Percentiles rank a stretch among this genome's conserved stretches.
Evolutionary conservation across 2,888 invertebrate species (phyloP).

Genomic region (Macaria liturata): DNA sequence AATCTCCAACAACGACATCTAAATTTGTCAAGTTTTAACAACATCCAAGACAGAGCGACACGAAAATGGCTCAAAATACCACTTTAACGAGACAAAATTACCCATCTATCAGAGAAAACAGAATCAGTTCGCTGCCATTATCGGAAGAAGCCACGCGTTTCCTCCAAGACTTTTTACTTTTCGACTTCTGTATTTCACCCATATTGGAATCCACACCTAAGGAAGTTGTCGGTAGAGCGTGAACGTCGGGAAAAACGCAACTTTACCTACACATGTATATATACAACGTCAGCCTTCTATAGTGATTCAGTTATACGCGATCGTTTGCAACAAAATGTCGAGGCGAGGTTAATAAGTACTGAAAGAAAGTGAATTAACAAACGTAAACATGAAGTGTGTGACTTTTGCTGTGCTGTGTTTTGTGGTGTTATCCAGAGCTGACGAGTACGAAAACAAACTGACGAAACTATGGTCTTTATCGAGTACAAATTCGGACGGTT

Average conservation of each 20-base stretch:
- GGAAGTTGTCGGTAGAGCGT: constrained; percentile 71
- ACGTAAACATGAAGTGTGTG: constrained; percentile 53
- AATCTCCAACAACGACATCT: too few species aligned
- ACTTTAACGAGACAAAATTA: constrained; percentile 62
- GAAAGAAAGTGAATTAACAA: constrained; percentile 61
- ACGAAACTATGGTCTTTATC: constrained; percentile 66
- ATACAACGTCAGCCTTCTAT: constrained; percentile 70
- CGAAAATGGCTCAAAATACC: constrained; percentile 51
- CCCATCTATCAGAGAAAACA: constrained; percentile 54
- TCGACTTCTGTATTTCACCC: constrained; percentile 52
- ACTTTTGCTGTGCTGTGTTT: constrained; percentile 61
- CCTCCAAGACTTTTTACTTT: constrained; percentile 59
- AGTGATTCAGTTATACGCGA: constrained; percentile 79
- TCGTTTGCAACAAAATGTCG: constrained; percentile 75
- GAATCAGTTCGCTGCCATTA: constrained; percentile 55
- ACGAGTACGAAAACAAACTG: constrained; percentile 60
- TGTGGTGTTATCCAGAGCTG: constrained; percentile 48
- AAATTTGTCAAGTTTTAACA: constrained; percentile 30
- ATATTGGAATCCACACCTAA: constrained; percentile 63
- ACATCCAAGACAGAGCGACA: constrained; percentile 44
- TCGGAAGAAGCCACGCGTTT: constrained; percentile 67
- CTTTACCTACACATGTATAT: constrained; percentile 77
- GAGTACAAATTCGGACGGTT: constrained; percentile 55
- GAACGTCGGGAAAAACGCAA: constrained; percentile 76
- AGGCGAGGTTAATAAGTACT: constrained; percentile 48